Base-by-base conservation (phyloP, 2,797 vertebrate species). In the Lophura swinhoii region DNA sequence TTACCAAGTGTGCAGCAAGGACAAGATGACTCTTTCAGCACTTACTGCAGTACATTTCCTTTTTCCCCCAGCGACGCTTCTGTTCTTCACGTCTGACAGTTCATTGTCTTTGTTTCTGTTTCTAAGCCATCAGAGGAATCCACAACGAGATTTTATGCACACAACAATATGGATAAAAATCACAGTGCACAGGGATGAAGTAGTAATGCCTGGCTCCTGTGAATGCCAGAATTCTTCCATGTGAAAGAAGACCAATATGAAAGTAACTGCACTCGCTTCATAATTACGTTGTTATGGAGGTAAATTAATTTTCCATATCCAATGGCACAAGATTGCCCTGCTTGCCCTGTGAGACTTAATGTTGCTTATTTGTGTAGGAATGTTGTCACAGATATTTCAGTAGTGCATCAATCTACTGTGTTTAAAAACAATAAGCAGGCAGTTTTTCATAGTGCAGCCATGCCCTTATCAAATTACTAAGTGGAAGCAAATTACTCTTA, bases 341-440 rank as follows among this genome's bases (percentile, higher is more conserved):
- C 35, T 35, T 46, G 44, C 0, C 3, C 73, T 55, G 4, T 5
- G 46, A 70, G 37, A 15, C 9, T 31, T 70, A 1, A 21, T 3
- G 11, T 4, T 29, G 6, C 4, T 2, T 26, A 1, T 73, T 23
- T 48, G 12, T 12, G 13, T 6, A 0, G 0, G 2, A 37, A 21
- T 12, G 18, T 2, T 46, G 6, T 58, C 23, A 26, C 39, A 60
- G 60, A 33, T 44, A 28, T 44, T 59, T 56, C 44, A 58, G 12
- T 20, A 51, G 48, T 3, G 8, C 23, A 10, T 5, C 22, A 69
- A n/a, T 10, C 10, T 35, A 1, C 0, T 6, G 20, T 46, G 22
- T 51, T 78, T 56, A 62, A 64, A 59, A 74, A 33, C 55, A 18
- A 0, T 0, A 4, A 1, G 7, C 15, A 55, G 35, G 18, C 17